Conservation (phyloP, 2,888 invertebrate species). For the Meiosimyza platycephala region DNA sequence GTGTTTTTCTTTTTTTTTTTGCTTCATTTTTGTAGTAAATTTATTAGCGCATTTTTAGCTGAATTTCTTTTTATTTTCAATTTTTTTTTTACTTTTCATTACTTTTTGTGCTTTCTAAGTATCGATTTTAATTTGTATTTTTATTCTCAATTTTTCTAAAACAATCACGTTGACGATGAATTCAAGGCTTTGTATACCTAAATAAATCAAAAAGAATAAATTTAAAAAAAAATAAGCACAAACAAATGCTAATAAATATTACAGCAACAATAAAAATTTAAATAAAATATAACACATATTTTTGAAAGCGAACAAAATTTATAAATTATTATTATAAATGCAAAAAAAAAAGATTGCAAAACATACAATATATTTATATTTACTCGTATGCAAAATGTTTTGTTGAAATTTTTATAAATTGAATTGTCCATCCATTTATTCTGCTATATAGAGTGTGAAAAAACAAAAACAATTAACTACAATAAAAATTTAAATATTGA, state of each 20-base stretch:
- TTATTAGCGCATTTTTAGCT: not conserved
- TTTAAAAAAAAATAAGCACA: constrained; percentile 15
- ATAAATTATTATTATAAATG: constrained; percentile 27
- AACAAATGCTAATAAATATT: constrained; percentile 19
- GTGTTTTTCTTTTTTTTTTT: too few relatives aligned
- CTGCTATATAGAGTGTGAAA: constrained; percentile 44
- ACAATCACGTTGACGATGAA: constrained; percentile 18
- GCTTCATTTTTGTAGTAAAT: not conserved
- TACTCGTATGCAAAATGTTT: constrained; percentile 39
- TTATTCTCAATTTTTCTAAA: not conserved
- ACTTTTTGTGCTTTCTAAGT: not conserved
- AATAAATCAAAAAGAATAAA: not conserved
- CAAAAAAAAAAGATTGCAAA: constrained; percentile 13
- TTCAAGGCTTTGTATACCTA: constrained; percentile 29
- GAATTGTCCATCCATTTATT: constrained; percentile 54
- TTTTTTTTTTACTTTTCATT: constrained; percentile 10
- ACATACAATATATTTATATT: constrained; percentile 36
- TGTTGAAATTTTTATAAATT: constrained; percentile 39
- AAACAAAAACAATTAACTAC: constrained; percentile 29
- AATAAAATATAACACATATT: constrained; percentile 14
- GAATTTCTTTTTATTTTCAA: constrained; percentile 1
- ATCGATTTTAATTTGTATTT: not conserved
- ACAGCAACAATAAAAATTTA: constrained; percentile 13
- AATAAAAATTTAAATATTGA: constrained; percentile 34
- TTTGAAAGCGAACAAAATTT: constrained; percentile 36